Conservation (phyloP, 2,113 vertebrate genomes). For the Asarcornis scutulata region DNA sequence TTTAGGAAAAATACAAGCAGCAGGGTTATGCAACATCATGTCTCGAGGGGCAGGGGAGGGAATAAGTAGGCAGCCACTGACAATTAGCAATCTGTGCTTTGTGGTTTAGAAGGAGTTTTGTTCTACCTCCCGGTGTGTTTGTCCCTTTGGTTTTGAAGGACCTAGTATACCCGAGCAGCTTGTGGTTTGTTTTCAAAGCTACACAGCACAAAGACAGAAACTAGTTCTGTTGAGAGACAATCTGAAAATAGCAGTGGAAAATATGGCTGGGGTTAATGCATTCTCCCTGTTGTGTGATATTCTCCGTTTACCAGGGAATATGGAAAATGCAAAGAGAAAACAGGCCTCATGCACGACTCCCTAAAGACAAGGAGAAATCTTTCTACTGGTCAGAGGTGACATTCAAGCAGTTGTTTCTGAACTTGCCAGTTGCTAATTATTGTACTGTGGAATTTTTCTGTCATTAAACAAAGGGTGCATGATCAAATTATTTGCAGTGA, state of each 20-base stretch:
- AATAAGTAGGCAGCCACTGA: not conserved
- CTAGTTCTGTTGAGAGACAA: not conserved
- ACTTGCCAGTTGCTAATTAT: not conserved
- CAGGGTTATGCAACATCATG: not conserved
- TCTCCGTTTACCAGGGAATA: not conserved
- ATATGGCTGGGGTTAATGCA: not conserved
- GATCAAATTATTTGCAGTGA: not conserved
- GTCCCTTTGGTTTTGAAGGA: not conserved
- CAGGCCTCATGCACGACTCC: rapidly evolving
- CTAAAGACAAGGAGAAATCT: not conserved
- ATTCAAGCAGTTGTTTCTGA: not conserved
- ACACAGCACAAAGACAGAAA: not conserved
- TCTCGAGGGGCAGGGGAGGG: not conserved
- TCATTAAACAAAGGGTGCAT: not conserved
- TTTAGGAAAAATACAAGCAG: not conserved
- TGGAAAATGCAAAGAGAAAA: not conserved
- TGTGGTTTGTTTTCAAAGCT: not conserved
- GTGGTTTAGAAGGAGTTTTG: not conserved
- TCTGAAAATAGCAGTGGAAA: not conserved
- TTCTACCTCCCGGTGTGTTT: not conserved
- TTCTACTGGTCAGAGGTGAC: rapidly evolving
- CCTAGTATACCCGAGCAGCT: not conserved
- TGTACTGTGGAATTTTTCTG: not conserved
- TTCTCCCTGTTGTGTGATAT: not conserved
- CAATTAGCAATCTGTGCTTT: not conserved